phyloP scores from a whole-genome alignment of 2,797 vertebrate genomes.

The Ataeniobius toweri region DNA sequence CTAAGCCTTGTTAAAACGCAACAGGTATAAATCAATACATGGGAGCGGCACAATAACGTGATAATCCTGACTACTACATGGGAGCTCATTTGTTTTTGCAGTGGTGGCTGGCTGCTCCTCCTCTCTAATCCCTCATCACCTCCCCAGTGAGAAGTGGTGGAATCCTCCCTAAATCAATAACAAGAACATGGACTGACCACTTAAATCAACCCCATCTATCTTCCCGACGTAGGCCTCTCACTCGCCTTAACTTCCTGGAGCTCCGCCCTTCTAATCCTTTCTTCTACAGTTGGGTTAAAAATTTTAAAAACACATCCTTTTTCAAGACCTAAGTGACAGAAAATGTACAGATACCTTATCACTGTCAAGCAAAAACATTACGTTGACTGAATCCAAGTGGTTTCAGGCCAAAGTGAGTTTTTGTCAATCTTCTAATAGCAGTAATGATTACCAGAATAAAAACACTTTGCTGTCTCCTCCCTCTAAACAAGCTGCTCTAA shows the following conservation, averaged over 20 bases:
- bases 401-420: constrained; percentile 14
- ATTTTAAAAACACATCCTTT: constrained; percentile 29
- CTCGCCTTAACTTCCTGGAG: constrained; percentile 46
- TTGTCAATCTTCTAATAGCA: constrained; percentile 66
- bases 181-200: constrained; percentile 78
- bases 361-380: neutral
- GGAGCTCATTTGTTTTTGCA: constrained; percentile 80
- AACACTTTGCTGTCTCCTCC: constrained; percentile 67
- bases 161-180: constrained; percentile 77
- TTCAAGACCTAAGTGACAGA: constrained; percentile 3
- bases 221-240: constrained; percentile 51
- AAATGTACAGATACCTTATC: neutral
- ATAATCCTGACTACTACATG: constrained; percentile 76
- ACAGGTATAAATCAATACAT: constrained; percentile 72
- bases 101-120: constrained; percentile 64
- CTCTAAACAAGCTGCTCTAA: constrained; percentile 64
- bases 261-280: constrained; percentile 25
- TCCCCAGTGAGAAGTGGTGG: constrained; percentile 68
- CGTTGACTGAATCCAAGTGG: neutral
- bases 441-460: constrained; percentile 67
- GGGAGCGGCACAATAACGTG: constrained; percentile 75
- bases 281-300: constrained; percentile 29
- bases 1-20: constrained; percentile 66
- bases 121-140: constrained; percentile 75
- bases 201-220: constrained; percentile 78